Percentiles rank a stretch among this genome's conserved stretches.
Evolutionary conservation across 2,888 invertebrate species (phyloP).

Genomic region (Eupithecia pulchellata): DNA sequence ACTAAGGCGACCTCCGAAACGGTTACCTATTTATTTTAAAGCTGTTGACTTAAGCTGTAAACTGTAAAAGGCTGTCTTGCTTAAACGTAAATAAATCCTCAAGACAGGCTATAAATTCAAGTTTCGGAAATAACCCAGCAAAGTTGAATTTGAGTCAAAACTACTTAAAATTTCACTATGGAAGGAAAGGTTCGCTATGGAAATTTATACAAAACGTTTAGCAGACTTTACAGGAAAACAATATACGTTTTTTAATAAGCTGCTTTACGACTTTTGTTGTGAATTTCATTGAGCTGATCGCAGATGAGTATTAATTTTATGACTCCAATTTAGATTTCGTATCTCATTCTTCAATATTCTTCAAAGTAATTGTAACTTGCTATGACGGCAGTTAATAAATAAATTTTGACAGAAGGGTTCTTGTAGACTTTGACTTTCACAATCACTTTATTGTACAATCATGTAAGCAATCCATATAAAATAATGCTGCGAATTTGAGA

Average conservation of each 20-base stretch:
- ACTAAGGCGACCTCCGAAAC: neutral
- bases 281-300: constrained; percentile 15
- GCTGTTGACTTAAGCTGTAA: neutral
- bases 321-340: neutral
- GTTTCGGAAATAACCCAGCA: constrained; percentile 21
- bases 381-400: neutral
- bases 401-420: neutral
- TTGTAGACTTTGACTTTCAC: no score
- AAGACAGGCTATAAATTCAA: constrained; percentile 17
- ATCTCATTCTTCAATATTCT: neutral
- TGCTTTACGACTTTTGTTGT: constrained; percentile 7
- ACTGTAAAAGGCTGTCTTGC: neutral
- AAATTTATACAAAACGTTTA: constrained; percentile 27
- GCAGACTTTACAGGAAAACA: constrained; percentile 18
- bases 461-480: neutral
- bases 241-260: constrained; percentile 28
- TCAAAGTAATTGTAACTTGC: neutral
- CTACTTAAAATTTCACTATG: constrained; percentile 32
- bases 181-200: constrained; percentile 16
- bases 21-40: neutral
- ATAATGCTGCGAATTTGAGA: neutral
- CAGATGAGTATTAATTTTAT: neutral
- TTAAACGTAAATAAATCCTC: constrained; percentile 4
- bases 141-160: constrained; percentile 28
- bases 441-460: neutral